Evolutionary conservation across 2,113 vertebrate species (phyloP).

Genomic region (Erythrolamprus reginae): DNA sequence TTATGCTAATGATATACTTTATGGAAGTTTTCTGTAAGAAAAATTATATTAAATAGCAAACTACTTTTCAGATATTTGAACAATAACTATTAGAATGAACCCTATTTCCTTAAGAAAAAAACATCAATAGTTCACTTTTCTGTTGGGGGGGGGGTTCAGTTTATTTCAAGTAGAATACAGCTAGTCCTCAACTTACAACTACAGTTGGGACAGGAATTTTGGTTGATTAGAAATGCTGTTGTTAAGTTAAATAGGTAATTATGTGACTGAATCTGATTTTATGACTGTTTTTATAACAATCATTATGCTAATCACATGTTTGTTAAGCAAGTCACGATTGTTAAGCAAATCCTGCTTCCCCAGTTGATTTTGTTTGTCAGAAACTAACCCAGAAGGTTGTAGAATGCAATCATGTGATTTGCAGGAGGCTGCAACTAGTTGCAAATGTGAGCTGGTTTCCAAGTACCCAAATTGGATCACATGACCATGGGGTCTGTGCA

Average conservation of each 20-base stretch:
- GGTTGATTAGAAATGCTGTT: neutral
- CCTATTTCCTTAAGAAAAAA: neutral
- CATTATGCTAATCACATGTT: neutral
- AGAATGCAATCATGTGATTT: neutral
- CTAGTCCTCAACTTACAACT: neutral
- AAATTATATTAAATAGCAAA: neutral
- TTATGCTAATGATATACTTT: neutral
- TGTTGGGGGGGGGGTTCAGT: neutral
- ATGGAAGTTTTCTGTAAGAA: neutral
- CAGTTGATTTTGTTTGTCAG: neutral
- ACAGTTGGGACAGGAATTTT: neutral
- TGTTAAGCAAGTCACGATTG: neutral
- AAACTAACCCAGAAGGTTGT: neutral
- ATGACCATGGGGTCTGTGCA: neutral
- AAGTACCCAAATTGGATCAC: neutral
- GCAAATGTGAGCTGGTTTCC: neutral
- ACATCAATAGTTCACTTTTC: neutral
- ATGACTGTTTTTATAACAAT: neutral
- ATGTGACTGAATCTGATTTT: neutral
- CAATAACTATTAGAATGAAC: neutral
- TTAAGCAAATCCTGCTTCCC: neutral
- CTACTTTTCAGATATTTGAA: neutral
- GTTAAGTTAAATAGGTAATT: neutral
- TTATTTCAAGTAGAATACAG: neutral
- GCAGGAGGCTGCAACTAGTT: neutral